Conservation (phyloP, 2,113 vertebrate genomes). For the Clarias batrachus region DNA sequence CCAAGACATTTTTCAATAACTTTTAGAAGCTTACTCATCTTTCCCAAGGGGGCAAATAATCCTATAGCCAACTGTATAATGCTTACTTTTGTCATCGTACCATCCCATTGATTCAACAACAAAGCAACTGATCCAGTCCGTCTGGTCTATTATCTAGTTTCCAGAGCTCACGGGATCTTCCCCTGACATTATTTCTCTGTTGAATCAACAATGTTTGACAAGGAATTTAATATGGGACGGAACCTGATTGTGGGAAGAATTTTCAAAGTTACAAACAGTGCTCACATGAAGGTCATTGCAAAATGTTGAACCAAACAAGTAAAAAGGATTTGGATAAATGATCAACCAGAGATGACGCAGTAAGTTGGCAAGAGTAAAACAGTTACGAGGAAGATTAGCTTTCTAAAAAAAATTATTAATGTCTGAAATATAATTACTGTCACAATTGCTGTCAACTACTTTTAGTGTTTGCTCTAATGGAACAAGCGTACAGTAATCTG, state of each 20-base stretch:
- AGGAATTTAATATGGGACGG: neutral
- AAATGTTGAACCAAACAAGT: neutral
- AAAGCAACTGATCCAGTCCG: neutral
- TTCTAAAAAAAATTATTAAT: neutral
- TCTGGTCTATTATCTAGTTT: neutral
- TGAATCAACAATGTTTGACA: neutral
- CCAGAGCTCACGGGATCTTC: neutral
- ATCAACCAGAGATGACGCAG: neutral
- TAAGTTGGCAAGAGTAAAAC: too few relatives aligned
- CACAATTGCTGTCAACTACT: neutral
- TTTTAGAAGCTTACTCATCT: neutral
- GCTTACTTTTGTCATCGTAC: neutral
- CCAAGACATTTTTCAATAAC: neutral
- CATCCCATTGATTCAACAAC: neutral
- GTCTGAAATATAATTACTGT: neutral
- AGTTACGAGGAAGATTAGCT: too few relatives aligned
- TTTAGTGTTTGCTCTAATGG: neutral
- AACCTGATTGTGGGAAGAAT: neutral
- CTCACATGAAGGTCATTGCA: neutral
- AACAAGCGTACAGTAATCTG: neutral
- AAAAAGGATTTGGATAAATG: neutral
- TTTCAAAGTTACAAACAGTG: neutral
- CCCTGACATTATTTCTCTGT: neutral
- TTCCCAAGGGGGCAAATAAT: neutral
- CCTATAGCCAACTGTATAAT: neutral